Conservation (phyloP, 2,797 vertebrate genomes). For the Intellagama lesueurii region DNA sequence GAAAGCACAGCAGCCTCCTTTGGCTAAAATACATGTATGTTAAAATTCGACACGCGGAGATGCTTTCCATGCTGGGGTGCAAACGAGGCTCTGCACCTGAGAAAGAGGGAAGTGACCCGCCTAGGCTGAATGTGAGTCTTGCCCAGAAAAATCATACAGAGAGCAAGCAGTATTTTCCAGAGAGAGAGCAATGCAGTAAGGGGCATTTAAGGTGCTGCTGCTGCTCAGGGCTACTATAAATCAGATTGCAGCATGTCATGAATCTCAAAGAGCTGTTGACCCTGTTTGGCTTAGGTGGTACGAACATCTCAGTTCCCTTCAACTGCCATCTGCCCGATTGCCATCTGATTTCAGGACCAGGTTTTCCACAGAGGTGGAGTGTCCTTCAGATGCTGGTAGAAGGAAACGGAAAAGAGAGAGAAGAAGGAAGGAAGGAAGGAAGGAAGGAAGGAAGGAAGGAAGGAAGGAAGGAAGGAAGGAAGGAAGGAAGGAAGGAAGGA, state of each 20-base stretch:
- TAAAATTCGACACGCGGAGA: too few relatives aligned
- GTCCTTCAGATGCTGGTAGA: background rate
- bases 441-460: background rate
- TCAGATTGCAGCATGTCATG: conserved; percentile 16
- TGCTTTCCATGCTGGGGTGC: too few relatives aligned
- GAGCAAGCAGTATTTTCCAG: background rate
- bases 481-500: too few relatives aligned
- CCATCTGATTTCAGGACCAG: background rate
- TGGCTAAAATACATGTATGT: too few relatives aligned
- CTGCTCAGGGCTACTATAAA: conserved; percentile 14
- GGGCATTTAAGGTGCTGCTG: background rate
- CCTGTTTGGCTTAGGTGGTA: background rate
- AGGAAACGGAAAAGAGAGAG: background rate
- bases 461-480: background rate
- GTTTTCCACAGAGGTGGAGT: background rate
- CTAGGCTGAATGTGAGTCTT: background rate
- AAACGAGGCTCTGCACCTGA: background rate
- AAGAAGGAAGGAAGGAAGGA: background rate
- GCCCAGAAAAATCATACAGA: background rate
- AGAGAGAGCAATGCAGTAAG: background rate
- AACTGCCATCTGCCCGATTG: background rate
- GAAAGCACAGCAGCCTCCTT: too few relatives aligned
- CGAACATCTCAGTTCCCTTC: background rate
- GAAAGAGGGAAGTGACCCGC: background rate
- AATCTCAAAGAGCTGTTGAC: conserved; percentile 17